phyloP scores from a whole-genome alignment of 2,797 vertebrate species.

The Galago senegalensis region DNA sequence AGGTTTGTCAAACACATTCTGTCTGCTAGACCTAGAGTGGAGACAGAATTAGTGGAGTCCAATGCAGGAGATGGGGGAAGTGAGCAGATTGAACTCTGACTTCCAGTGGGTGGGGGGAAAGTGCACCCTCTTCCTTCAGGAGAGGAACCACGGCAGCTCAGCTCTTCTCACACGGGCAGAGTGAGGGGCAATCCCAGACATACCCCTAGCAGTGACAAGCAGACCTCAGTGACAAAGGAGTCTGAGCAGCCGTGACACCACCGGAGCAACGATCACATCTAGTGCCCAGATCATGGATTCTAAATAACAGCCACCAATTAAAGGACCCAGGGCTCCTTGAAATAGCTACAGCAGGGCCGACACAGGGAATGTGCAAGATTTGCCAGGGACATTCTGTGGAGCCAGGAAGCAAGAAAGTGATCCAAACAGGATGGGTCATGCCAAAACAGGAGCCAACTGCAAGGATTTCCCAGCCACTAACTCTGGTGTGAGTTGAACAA shows the following conservation, averaged over 20 bases:
- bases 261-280: fast-evolving
- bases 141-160: background rate
- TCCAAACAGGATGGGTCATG: background rate
- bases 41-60: too few species aligned
- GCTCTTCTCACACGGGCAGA: too few species aligned
- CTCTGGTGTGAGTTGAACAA: background rate
- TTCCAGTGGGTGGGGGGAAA: background rate
- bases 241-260: background rate
- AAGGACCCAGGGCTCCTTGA: background rate
- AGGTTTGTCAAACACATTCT: background rate
- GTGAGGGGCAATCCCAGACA: background rate
- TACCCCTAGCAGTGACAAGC: background rate
- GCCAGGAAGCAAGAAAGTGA: background rate
- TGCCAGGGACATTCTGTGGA: background rate
- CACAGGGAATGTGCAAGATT: background rate
- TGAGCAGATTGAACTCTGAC: background rate
- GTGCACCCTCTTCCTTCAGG: background rate
- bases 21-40: background rate
- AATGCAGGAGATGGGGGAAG: background rate
- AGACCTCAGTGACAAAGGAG: background rate
- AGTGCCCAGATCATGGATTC: background rate
- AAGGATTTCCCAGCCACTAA: background rate
- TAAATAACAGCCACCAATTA: too few species aligned
- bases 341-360: background rate
- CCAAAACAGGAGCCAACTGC: background rate